phyloP scores from a whole-genome alignment of 2,113 vertebrate species.

The Camarhynchus parvulus region DNA sequence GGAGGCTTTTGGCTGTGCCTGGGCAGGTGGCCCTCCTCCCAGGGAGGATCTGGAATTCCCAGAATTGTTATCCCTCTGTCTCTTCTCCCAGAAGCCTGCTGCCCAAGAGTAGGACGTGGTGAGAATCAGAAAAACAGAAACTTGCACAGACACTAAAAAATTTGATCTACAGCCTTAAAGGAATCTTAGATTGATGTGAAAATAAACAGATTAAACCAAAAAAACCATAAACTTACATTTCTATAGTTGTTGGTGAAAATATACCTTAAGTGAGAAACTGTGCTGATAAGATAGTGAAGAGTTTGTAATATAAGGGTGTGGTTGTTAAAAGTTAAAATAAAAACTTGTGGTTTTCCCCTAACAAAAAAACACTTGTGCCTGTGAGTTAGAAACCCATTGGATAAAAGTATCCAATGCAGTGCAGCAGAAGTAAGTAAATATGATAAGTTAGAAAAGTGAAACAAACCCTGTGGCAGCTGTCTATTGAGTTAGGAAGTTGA shows the following conservation, averaged over 20 bases:
- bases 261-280: neutral
- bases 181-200: neutral
- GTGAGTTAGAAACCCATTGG: neutral
- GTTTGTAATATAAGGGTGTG: neutral
- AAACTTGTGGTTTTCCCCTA: neutral
- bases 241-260: neutral
- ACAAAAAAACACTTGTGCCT: neutral
- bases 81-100: neutral
- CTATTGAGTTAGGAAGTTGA: neutral
- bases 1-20: neutral
- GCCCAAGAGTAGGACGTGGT: rapidly evolving
- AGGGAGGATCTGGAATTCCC: rapidly evolving
- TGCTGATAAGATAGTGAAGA: neutral
- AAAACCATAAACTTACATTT: neutral
- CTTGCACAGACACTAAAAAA: neutral
- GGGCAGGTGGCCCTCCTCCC: neutral
- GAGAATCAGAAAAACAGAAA: neutral
- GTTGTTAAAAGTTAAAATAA: neutral
- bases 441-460: neutral
- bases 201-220: neutral
- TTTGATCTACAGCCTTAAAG: neutral
- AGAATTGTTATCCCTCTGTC: rapidly evolving
- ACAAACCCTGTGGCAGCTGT: neutral
- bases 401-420: neutral
- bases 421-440: neutral